phyloP scores from a whole-genome alignment of 2,797 vertebrate species.

The Esox lucius region DNA sequence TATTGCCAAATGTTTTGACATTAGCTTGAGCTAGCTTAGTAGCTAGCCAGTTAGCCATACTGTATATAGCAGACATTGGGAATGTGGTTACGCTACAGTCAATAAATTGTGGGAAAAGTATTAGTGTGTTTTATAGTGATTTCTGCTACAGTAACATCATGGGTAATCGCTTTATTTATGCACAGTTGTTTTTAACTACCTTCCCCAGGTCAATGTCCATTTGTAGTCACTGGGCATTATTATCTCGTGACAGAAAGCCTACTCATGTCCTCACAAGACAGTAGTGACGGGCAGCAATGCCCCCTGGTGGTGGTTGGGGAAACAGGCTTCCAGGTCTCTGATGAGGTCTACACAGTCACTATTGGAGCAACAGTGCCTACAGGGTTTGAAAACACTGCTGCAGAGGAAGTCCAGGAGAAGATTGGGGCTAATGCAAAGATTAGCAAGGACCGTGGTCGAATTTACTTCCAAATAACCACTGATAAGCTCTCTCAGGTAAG shows the following conservation, averaged over 20 bases:
- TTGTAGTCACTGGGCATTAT: neutral
- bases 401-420: constrained; percentile 91
- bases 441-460: constrained; percentile 90
- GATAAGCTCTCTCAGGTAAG: constrained; percentile 83
- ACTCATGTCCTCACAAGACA: constrained; percentile 52
- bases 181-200: neutral
- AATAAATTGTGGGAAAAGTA: neutral
- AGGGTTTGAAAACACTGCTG: constrained; percentile 90
- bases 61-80: neutral
- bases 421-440: constrained; percentile 81
- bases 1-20: neutral
- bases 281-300: constrained; percentile 10
- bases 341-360: constrained; percentile 66
- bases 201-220: neutral
- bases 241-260: constrained; percentile 7
- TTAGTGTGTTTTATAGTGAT: neutral
- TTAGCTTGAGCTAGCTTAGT: neutral
- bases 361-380: constrained; percentile 95
- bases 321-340: neutral
- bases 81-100: neutral
- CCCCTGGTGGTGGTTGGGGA: neutral
- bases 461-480: constrained; percentile 88
- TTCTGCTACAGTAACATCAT: neutral
- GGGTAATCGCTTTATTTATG: neutral
- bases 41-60: neutral